Evolutionary conservation across 2,113 vertebrate species (phyloP).

Genomic region (Chaetodon auriga): DNA sequence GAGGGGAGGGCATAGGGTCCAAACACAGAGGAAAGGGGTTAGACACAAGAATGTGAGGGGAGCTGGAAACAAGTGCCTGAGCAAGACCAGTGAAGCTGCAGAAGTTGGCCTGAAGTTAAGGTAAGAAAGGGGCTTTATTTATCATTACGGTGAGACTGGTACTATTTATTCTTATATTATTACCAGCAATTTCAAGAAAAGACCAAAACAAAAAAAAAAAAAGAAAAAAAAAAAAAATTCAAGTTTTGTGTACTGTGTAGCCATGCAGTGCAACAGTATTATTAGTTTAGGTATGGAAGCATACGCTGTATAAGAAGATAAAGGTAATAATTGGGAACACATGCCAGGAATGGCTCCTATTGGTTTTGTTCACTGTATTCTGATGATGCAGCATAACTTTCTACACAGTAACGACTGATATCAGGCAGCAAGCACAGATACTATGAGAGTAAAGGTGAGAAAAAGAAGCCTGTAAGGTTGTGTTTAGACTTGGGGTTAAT

Average conservation of each 20-base stretch:
- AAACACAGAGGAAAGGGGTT: slow-evolving; percentile 35
- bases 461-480: not conserved
- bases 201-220: not conserved
- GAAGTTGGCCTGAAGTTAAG: slow-evolving; percentile 39
- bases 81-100: slow-evolving; percentile 5
- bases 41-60: slow-evolving; percentile 36
- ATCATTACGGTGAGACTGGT: too few relatives aligned
- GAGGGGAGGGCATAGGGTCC: slow-evolving; percentile 22
- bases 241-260: not conserved
- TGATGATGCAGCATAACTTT: not conserved
- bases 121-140: slow-evolving; percentile 60
- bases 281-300: not conserved
- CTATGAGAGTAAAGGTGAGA: not conserved
- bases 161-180: not conserved
- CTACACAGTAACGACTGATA: not conserved
- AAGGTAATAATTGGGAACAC: not conserved
- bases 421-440: not conserved
- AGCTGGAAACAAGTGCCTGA: slow-evolving; percentile 19
- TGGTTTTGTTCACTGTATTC: not conserved
- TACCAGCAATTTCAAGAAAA: not conserved
- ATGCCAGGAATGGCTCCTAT: not conserved
- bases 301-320: not conserved
- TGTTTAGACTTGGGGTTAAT: not conserved
- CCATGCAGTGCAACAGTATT: not conserved
- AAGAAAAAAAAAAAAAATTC: not conserved